Base-by-base conservation (phyloP, 92 coral and sea anemone genomes). In the Metridium senile region DNA sequence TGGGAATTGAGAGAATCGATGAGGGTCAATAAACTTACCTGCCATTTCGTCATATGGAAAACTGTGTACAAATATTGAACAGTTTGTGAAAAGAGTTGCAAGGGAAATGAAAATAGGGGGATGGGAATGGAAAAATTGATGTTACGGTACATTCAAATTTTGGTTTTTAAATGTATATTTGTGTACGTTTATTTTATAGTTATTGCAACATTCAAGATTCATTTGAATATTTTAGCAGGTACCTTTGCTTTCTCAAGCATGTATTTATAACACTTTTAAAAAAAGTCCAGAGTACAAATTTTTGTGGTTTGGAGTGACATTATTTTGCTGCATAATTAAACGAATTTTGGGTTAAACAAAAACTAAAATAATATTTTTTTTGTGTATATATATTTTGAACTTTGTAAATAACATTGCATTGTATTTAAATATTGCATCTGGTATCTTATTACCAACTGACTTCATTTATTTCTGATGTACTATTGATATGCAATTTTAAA, bases 1-100 rank as follows among this genome's bases (percentile, higher is more conserved):
- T 87, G 51, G 89, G 74, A 33, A 74, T 88, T 33, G 86, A 79
- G 46, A 74, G 51, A 34, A 67, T 74, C 51, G 80, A 66, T 29
- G 81, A 75, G 17, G 66, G 3, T 54, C 49, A 39, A 39, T 39
- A 13, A 39, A 39, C 49, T n/a, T n/a, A n/a, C n/a, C n/a, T n/a
- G n/a, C n/a, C n/a, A n/a, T n/a, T n/a, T n/a, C n/a, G n/a, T n/a
- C n/a, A n/a, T n/a, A n/a, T n/a, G n/a, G n/a, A n/a, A n/a, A n/a
- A n/a, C n/a, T n/a, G 49, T 39, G 49, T 39, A 39, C 49, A 39
- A 39, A 4, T 39, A 4, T 39, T 39, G 49, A 4, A 39, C 49
- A 39, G 8, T 39, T 39, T 39, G 6, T 39, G 6, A 39, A 39
- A 39, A 39, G 13, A 39, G 49, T 39, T 39, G 26, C 61, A 17